A percentile compares a stretch with the other conserved stretches of the same genome.
Evolutionary conservation across 2,113 vertebrate species (phyloP).

Genomic region (Dasypus novemcinctus): DNA sequence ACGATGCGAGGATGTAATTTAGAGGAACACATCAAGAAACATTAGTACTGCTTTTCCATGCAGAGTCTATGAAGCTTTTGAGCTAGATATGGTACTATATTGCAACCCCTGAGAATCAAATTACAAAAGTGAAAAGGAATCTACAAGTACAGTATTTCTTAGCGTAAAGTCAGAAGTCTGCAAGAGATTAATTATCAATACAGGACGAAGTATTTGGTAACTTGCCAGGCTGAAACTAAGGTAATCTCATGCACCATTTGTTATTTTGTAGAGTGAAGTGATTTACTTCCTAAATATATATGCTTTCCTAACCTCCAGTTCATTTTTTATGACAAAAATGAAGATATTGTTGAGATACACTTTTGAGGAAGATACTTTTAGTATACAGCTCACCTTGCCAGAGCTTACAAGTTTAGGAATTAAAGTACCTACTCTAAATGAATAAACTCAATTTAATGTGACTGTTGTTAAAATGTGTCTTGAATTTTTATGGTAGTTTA

Average conservation of each 20-base stretch:
- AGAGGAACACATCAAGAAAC: not conserved
- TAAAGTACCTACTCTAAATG: not conserved
- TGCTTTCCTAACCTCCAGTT: slow-evolving; percentile 33
- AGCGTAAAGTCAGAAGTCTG: slow-evolving; percentile 77
- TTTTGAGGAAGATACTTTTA: not conserved
- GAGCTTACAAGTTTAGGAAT: slow-evolving; percentile 8
- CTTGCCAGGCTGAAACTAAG: slow-evolving; percentile 72
- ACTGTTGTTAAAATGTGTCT: not conserved
- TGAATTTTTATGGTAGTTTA: slow-evolving; percentile 34
- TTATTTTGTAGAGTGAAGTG: slow-evolving; percentile 8
- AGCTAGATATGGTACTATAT: not conserved
- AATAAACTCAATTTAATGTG: slow-evolving; percentile 24
- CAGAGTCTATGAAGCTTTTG: slow-evolving; percentile 37
- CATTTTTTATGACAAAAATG: slow-evolving; percentile 45
- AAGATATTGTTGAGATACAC: slow-evolving; percentile 20
- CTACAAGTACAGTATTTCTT: slow-evolving; percentile 75
- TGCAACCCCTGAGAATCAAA: slow-evolving; percentile 67
- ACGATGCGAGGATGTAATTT: not conserved
- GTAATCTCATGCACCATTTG: slow-evolving; percentile 62
- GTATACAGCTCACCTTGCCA: not conserved
- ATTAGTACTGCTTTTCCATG: slow-evolving; percentile 40
- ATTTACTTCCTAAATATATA: not conserved
- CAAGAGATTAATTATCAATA: slow-evolving; percentile 83
- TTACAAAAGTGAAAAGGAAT: slow-evolving; percentile 66
- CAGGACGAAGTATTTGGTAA: slow-evolving; percentile 75